Evolutionary conservation across 2,113 vertebrate genomes (phyloP), one percentile per base, ranked within the genome.

Genomic region (Pachypanchax playfairii): DNA sequence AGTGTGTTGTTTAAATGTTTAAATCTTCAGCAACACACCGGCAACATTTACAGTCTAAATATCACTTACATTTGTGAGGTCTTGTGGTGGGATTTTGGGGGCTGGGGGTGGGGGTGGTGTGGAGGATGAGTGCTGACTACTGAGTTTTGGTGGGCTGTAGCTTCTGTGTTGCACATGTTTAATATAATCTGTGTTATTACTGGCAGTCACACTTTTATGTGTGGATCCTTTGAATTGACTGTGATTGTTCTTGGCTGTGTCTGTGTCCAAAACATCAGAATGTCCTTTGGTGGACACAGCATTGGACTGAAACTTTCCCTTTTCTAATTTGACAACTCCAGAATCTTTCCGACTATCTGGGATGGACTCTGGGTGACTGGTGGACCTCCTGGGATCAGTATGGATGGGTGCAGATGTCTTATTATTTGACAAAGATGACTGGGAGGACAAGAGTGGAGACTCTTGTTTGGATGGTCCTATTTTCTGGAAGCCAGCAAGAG

Each of bases 311-410:
- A 66, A 73, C 46, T 26, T 50, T 51, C 14, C 55, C 24, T 20
- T 51, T 35, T 79, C 68, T 1, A 43, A 47, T 41, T 49, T 73
- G 11, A 15, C 26, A 55, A 69, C 60, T 22, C 35, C 65, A 29
- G 42, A 60, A 59, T 61, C 73, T 48, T 55, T 73, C 51, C 22
- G 61, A 51, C 50, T 74, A 25, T 85, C 60, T 25, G 77, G 60
- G 31, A 70, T 15, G 60, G 64, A 47, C 64, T 83, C 75, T 39
- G 79, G 78, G 46, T 55, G 78, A 70, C 73, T 89, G 43, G 42
- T 53, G 4, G 82, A 88, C 10, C 64, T 72, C 50, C 73, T 80
- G 7, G 77, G 60, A 50, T 61, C 65, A 39, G 57, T 28, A 33
- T 55, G 33, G 17, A 39, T 51, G 52, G 60, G 65, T 60, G 56